phyloP scores from a whole-genome alignment of 2,113 vertebrate genomes.

The Gavia stellata region DNA sequence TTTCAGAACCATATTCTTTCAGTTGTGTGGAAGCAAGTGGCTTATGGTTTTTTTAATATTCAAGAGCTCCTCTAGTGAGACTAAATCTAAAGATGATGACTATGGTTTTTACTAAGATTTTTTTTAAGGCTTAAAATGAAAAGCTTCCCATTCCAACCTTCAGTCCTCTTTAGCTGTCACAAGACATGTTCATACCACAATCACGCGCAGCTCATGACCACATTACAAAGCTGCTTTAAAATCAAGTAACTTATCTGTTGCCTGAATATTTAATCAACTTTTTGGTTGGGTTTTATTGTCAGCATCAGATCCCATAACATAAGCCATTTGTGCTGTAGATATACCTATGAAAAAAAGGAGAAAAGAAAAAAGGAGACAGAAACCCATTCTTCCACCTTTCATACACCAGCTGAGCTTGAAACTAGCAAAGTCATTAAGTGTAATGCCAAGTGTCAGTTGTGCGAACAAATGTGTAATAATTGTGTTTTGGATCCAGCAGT shows the following conservation, averaged over 20 bases:
- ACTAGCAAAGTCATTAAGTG: neutral
- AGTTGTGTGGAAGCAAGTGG: neutral
- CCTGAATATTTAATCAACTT: constrained; percentile 32
- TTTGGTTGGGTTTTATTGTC: constrained; percentile 14
- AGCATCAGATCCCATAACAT: neutral
- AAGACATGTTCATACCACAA: neutral
- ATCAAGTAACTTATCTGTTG: neutral
- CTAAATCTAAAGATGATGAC: neutral
- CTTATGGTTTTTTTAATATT: neutral
- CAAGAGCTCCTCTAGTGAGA: neutral
- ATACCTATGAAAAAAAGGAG: neutral
- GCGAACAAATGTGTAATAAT: neutral
- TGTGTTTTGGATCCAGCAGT: neutral
- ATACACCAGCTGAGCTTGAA: neutral
- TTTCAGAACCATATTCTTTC: neutral
- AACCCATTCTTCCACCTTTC: neutral
- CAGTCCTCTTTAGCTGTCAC: neutral
- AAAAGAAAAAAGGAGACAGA: neutral
- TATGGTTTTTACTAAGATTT: neutral
- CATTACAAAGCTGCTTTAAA: neutral
- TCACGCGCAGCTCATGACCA: neutral
- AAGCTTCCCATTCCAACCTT: neutral
- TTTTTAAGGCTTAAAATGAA: neutral
- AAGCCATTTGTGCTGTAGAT: neutral
- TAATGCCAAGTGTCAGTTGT: neutral